Percentiles rank a stretch among this genome's conserved stretches.
These are phyloP conservation scores for Volucella bombylans DNA, from an alignment of 2,888 invertebrate species.

Conservation along the genomic window DNA sequence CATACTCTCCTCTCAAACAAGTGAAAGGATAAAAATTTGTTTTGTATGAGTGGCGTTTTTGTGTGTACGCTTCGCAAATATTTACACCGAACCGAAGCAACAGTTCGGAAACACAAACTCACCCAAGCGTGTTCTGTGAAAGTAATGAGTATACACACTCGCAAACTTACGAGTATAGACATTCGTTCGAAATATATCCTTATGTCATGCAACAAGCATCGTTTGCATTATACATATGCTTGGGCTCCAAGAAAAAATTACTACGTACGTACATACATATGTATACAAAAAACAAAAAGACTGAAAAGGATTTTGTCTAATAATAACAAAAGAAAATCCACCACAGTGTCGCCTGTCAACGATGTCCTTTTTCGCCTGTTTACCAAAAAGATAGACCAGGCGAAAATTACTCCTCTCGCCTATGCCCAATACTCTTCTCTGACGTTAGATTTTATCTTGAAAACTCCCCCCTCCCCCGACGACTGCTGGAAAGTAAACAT, in stretches of 20 bases:
- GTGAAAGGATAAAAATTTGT: constrained; percentile 54
- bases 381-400: neutral
- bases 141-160: constrained; percentile 57
- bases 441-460: constrained; percentile 26
- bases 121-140: constrained; percentile 41
- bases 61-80: constrained; percentile 64
- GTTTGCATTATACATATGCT: constrained; percentile 47
- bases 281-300: no score
- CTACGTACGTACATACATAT: neutral
- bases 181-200: constrained; percentile 8
- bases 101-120: constrained; percentile 66
- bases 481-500: constrained; percentile 25
- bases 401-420: neutral
- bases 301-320: constrained; percentile 29
- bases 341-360: constrained; percentile 26
- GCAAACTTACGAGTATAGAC: neutral
- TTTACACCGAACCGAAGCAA: constrained; percentile 68
- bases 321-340: constrained; percentile 48
- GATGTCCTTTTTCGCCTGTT: constrained; percentile 58
- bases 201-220: constrained; percentile 65
- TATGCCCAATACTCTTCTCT: neutral
- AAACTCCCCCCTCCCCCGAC: constrained; percentile 18
- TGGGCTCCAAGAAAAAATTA: neutral
- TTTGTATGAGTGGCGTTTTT: constrained; percentile 52
- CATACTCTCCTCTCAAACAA: neutral